Evolutionary conservation across 2,888 invertebrate genomes (phyloP).

Genomic region (Azorinus chamasolen): DNA sequence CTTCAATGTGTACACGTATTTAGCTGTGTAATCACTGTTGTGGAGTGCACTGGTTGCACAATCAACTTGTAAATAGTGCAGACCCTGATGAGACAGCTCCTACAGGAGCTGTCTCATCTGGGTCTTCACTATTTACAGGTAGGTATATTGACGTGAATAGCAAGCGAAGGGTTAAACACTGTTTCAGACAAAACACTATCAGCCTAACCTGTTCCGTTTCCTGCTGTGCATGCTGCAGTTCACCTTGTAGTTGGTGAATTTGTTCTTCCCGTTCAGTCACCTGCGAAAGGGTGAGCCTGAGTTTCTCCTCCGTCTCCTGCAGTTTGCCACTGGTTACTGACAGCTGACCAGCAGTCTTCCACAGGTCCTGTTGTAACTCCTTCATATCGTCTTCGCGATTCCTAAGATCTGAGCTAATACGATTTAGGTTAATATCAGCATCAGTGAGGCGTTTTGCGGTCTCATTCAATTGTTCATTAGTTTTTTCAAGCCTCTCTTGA

Average conservation of each 20-base stretch:
- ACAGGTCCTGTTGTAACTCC: conserved; percentile 64
- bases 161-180: too few relatives aligned
- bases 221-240: conserved; percentile 62
- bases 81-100: too few relatives aligned
- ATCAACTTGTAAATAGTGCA: too few relatives aligned
- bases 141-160: too few relatives aligned
- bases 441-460: conserved; percentile 59
- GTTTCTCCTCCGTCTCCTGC: conserved; percentile 65
- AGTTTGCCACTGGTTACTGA: conserved; percentile 60
- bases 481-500: conserved; percentile 71
- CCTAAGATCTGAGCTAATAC: conserved; percentile 49
- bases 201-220: conserved; percentile 52
- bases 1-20: too few relatives aligned
- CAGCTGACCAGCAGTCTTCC: conserved; percentile 67
- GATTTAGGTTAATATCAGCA: conserved; percentile 53
- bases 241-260: conserved; percentile 69
- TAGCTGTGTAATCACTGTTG: too few relatives aligned
- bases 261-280: conserved; percentile 73
- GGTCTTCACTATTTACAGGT: too few relatives aligned
- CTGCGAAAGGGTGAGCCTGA: conserved; percentile 63
- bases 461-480: conserved; percentile 67
- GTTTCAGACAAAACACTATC: too few relatives aligned
- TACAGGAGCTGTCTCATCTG: too few relatives aligned
- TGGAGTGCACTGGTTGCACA: too few relatives aligned
- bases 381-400: conserved; percentile 53